phyloP scores from a whole-genome alignment of 2,113 vertebrate genomes.

The Brachypodius melanocephalos region DNA sequence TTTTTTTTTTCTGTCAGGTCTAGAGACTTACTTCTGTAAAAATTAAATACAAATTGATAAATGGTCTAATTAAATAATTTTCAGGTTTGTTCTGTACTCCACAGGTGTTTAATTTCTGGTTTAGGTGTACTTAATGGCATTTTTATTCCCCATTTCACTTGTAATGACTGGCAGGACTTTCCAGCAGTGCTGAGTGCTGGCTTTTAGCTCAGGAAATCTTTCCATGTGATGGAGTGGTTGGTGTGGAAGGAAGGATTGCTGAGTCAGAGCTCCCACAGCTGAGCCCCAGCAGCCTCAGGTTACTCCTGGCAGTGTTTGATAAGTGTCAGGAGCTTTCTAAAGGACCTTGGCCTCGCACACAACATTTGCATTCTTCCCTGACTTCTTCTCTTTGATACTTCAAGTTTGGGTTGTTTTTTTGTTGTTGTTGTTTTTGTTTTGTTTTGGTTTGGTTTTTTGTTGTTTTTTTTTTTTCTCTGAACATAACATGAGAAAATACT shows the following conservation, averaged over 20 bases:
- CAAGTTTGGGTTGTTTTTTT: background rate
- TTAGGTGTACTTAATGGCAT: background rate
- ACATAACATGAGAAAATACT: background rate
- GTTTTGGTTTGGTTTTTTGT: too few relatives aligned
- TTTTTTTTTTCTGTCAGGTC: background rate
- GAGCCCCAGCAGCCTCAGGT: background rate
- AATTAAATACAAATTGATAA: background rate
- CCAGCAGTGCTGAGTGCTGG: background rate
- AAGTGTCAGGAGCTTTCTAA: background rate
- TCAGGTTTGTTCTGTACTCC: background rate
- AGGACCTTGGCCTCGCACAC: background rate
- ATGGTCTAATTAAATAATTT: background rate
- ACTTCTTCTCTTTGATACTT: background rate
- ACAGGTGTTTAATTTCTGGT: background rate
- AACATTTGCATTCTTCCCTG: background rate
- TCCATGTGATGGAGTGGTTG: background rate
- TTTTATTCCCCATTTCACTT: background rate
- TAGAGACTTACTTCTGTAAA: background rate
- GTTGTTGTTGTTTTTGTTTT: accelerated
- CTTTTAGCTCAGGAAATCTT: background rate
- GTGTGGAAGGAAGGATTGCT: background rate
- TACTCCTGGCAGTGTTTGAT: background rate
- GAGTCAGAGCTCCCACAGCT: background rate
- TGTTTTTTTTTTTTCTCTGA: background rate
- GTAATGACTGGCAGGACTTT: background rate